phyloP scores from a whole-genome alignment of 2,797 vertebrate species.

The Siniperca undulata region DNA sequence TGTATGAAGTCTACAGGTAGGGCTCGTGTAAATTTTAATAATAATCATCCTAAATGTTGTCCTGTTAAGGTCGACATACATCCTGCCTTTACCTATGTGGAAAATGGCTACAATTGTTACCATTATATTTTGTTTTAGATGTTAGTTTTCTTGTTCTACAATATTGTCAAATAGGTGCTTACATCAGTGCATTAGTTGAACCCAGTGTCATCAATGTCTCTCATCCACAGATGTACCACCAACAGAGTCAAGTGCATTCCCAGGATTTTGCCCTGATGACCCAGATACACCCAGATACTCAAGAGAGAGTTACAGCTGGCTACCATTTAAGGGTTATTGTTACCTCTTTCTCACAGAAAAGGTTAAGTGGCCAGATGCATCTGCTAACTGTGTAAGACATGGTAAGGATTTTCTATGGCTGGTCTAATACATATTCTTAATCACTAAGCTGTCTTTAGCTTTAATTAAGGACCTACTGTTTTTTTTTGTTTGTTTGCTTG shows the following conservation, averaged over 20 bases:
- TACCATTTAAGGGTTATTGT: slow-evolving; percentile 88
- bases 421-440: neutral
- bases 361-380: slow-evolving; percentile 84
- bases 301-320: slow-evolving; percentile 68
- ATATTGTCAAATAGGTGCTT: neutral
- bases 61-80: no score
- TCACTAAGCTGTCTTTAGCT: neutral
- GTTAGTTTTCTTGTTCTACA: neutral
- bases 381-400: slow-evolving; percentile 79
- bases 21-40: neutral
- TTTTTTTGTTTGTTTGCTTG: neutral
- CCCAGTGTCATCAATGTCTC: neutral
- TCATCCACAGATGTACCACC: slow-evolving; percentile 80
- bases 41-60: no score
- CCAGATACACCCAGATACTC: neutral
- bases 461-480: neutral
- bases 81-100: neutral
- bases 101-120: neutral
- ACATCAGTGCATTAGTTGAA: neutral
- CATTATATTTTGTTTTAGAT: neutral
- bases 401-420: slow-evolving; percentile 73
- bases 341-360: slow-evolving; percentile 83
- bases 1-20: slow-evolving; percentile 85
- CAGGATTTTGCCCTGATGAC: slow-evolving; percentile 85
- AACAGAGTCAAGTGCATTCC: slow-evolving; percentile 81